A percentile compares a stretch with the other conserved stretches of the same genome.
phyloP scores from a whole-genome alignment of 2,797 vertebrate genomes.

The Sebastes steindachneri region DNA sequence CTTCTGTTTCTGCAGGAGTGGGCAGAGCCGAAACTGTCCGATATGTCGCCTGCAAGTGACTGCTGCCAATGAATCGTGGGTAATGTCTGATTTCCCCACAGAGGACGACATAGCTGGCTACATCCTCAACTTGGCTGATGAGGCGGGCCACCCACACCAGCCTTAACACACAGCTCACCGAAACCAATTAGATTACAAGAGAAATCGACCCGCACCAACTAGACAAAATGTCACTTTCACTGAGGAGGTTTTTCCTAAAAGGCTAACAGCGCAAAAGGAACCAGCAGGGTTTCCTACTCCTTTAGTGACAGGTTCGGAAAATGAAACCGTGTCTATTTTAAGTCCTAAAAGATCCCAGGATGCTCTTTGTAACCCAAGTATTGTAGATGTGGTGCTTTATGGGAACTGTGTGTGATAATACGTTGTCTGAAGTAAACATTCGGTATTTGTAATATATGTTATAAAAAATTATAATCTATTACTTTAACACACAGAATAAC shows the following conservation, averaged over 20 bases:
- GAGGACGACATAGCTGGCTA: slow-evolving; percentile 96
- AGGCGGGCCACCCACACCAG: slow-evolving; percentile 92
- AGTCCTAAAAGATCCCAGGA: slow-evolving; percentile 10
- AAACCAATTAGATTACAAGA: slow-evolving; percentile 1
- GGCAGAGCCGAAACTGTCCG: slow-evolving; percentile 94
- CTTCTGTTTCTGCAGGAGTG: slow-evolving; percentile 86
- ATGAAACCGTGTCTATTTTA: not conserved
- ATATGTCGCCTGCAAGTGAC: slow-evolving; percentile 96
- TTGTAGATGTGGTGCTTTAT: slow-evolving; percentile 35
- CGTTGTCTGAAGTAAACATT: slow-evolving; percentile 1
- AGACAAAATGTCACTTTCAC: slow-evolving; percentile 39
- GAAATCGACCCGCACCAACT: not conserved
- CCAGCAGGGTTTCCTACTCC: not conserved
- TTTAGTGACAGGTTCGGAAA: not conserved
- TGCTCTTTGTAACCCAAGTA: slow-evolving; percentile 14
- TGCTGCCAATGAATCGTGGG: slow-evolving; percentile 94
- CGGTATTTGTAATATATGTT: slow-evolving; percentile 2
- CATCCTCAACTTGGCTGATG: slow-evolving; percentile 96
- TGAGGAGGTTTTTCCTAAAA: not conserved
- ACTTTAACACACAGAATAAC: slow-evolving; percentile 18
- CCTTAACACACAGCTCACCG: slow-evolving; percentile 78
- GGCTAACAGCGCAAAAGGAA: not conserved
- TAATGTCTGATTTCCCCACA: slow-evolving; percentile 95
- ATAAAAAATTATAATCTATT: slow-evolving; percentile 2
- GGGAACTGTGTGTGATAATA: slow-evolving; percentile 18